Base-by-base conservation (phyloP, 2,888 invertebrate genomes). In the Ryuthela nishihirai region DNA sequence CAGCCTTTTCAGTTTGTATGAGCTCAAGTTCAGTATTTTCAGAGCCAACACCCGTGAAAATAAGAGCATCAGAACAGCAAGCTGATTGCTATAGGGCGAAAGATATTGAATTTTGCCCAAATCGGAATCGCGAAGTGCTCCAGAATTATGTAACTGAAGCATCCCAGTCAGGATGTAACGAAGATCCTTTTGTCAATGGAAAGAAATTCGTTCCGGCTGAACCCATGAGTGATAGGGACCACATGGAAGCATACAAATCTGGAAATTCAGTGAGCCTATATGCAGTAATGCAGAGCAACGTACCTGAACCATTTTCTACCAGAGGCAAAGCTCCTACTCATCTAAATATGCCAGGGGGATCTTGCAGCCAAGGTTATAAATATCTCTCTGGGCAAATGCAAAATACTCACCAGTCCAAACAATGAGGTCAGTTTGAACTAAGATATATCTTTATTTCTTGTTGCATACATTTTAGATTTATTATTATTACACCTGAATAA, bases 321-420 rank as follows among this genome's bases (percentile, higher is more conserved):
- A 67, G 65, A 6, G 74, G 73, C 7, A 73, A 73, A 61, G 71
- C 66, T 21, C 67, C 76, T 0, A 65, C 69, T 4, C 83, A 85
- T 69, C 74, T 84, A n/a, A 83, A 82, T 66, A 85, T 85, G 85
- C 85, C 85, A 0, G 85, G 85, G 1, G 84, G 85, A 1, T 83
- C 84, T 62, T 83, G 83, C 82, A 80, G 81, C 4, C 83, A 83
- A 71, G 82, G 82, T 47, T 78, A 79, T 45, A 86, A 85, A 72
- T 85, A 84, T 69, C 76, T 84, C 50, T 82, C 85, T 29, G 82
- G 83, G 65, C 81, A 84, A 67, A 77, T 84, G 71, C 83, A 84
- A 63, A 79, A 79, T 62, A 81, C 82, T 4, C 85, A 85, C 72
- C 56, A 62, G 42, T 55, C 54, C 15, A 50, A 34, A 25, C 61